These are phyloP conservation scores for Stichodactyla helianthus DNA, from an alignment of 64 coral and sea anemone genomes.

Conservation along the genomic window DNA sequence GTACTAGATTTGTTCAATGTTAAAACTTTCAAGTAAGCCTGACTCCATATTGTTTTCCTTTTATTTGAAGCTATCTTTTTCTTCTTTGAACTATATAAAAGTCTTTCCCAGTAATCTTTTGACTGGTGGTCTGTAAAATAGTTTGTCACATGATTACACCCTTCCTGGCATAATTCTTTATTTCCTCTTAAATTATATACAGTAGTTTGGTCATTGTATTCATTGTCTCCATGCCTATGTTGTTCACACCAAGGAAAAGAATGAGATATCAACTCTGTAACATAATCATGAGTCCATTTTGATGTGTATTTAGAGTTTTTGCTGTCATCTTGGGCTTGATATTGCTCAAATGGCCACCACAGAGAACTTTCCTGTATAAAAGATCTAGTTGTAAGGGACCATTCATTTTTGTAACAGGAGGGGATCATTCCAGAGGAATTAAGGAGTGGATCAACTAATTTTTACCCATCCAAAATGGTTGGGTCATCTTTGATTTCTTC, in stretches of 20 bases:
- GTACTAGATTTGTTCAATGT: neutral
- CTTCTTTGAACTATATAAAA: neutral
- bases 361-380: constrained; percentile 19
- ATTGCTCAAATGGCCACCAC: constrained; percentile 72
- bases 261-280: neutral
- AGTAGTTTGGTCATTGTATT: neutral
- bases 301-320: neutral
- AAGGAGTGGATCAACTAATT: too few species aligned
- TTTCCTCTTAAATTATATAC: neutral
- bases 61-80: constrained; percentile 12
- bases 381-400: neutral
- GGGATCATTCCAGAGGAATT: too few species aligned
- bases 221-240: neutral
- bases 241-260: neutral
- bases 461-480: too few species aligned
- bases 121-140: neutral
- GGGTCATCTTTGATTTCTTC: too few species aligned
- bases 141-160: neutral
- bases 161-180: neutral
- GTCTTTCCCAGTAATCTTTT: neutral
- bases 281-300: neutral
- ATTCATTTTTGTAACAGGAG: neutral
- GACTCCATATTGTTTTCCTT: neutral
- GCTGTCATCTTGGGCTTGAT: neutral
- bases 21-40: neutral